These are phyloP conservation scores for Sarcophaga subvicina DNA, from an alignment of 2,888 invertebrate genomes.

Conservation along the genomic window DNA sequence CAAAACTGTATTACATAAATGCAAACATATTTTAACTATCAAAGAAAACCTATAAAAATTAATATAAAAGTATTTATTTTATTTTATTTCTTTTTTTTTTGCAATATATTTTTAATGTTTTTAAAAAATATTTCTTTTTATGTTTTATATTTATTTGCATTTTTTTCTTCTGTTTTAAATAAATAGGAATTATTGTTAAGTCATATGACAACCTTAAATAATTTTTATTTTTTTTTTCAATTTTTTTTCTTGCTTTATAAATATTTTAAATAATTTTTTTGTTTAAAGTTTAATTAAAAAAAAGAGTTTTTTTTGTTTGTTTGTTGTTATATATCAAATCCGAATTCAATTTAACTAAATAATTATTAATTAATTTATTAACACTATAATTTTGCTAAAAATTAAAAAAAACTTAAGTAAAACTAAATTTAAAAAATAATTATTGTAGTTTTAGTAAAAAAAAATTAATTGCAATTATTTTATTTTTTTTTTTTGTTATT, in stretches of 20 bases:
- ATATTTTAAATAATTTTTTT: constrained; percentile 32
- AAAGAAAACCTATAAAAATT: not conserved
- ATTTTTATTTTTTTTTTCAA: constrained; percentile 39
- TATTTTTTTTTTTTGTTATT: not conserved
- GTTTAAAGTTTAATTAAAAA: constrained; percentile 20
- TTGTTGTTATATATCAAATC: constrained; percentile 15
- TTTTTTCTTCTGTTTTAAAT: constrained; percentile 68
- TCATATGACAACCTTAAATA: constrained; percentile 73
- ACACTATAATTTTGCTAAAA: constrained; percentile 62
- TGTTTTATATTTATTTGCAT: constrained; percentile 68
- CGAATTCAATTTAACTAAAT: constrained; percentile 69
- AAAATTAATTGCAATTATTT: constrained; percentile 25
- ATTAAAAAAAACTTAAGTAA: not conserved
- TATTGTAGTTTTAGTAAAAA: not conserved
- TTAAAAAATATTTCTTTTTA: constrained; percentile 68
- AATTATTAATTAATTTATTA: constrained; percentile 34
- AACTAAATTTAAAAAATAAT: not conserved
- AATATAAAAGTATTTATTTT: constrained; percentile 6
- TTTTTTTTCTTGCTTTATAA: constrained; percentile 10
- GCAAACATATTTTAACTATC: too few species aligned
- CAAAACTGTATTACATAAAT: too few species aligned
- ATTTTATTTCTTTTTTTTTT: not conserved
- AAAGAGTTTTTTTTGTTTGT: not conserved
- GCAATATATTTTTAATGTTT: not conserved
- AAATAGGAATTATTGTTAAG: constrained; percentile 69